These are phyloP conservation scores for Tachina grossa DNA, from an alignment of 2,888 invertebrate species.

Conservation along the genomic window DNA sequence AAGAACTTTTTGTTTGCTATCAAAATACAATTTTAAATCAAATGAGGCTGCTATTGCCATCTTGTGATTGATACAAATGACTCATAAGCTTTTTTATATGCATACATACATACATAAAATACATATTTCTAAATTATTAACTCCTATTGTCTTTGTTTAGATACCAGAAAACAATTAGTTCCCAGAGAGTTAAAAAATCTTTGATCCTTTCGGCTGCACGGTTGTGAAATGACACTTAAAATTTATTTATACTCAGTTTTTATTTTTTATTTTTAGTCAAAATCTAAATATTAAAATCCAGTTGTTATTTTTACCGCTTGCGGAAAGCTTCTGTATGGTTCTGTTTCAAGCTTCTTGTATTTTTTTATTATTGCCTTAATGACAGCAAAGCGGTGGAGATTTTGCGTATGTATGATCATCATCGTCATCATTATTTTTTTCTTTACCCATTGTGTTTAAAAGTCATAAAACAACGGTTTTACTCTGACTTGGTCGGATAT, in stretches of 20 bases:
- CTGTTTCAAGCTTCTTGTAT: slow-evolving; percentile 60
- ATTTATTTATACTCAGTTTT: slow-evolving; percentile 51
- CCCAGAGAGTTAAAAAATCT: slow-evolving; percentile 27
- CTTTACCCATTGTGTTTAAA: slow-evolving; percentile 49
- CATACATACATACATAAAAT: too few species aligned
- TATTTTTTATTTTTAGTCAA: slow-evolving; percentile 12
- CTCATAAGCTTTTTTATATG: slow-evolving; percentile 33
- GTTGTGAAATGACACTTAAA: slow-evolving; percentile 39
- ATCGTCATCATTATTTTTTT: neutral
- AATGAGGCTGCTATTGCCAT: slow-evolving; percentile 30
- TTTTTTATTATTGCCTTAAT: slow-evolving; percentile 54
- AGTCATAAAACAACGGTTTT: slow-evolving; percentile 59
- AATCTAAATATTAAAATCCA: slow-evolving; percentile 48
- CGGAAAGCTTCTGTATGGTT: slow-evolving; percentile 57
- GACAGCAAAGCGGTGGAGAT: slow-evolving; percentile 36
- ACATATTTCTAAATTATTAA: slow-evolving; percentile 6
- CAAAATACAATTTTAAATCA: slow-evolving; percentile 35
- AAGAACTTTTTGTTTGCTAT: neutral
- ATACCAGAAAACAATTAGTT: slow-evolving; percentile 30
- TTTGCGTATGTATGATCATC: slow-evolving; percentile 7
- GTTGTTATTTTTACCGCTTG: slow-evolving; percentile 45
- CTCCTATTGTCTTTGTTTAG: neutral
- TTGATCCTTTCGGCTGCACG: slow-evolving; percentile 54
- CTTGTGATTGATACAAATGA: slow-evolving; percentile 55
- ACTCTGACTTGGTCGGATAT: neutral